phyloP scores from a whole-genome alignment of 2,888 invertebrate genomes.

The Corbicula japonica region DNA sequence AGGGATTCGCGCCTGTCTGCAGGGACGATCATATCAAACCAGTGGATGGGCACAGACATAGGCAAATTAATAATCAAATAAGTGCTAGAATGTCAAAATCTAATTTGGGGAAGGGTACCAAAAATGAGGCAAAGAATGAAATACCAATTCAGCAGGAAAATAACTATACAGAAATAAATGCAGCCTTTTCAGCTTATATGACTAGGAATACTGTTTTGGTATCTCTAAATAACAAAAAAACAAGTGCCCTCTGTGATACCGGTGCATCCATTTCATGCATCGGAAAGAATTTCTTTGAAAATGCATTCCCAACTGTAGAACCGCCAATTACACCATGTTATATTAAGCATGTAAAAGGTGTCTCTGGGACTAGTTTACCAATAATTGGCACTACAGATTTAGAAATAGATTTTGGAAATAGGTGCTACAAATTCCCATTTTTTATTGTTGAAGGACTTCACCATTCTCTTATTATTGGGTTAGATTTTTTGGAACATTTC shows the following conservation, averaged over 20 bases:
- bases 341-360: slow-evolving; percentile 16
- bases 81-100: no score
- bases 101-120: no score
- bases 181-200: slow-evolving; percentile 38
- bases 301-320: slow-evolving; percentile 8
- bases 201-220: slow-evolving; percentile 27
- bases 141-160: not conserved
- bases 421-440: not conserved
- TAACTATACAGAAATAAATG: slow-evolving; percentile 38
- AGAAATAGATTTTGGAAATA: slow-evolving; percentile 15
- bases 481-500: slow-evolving; percentile 50
- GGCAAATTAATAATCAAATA: no score
- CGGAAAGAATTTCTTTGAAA: slow-evolving; percentile 21
- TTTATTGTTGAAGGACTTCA: slow-evolving; percentile 36
- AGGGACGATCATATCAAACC: no score
- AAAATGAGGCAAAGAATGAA: no score
- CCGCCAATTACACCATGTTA: slow-evolving; percentile 6
- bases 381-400: not conserved
- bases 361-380: slow-evolving; percentile 13
- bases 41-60: no score
- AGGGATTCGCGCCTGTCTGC: no score
- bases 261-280: slow-evolving; percentile 34
- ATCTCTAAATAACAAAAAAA: slow-evolving; percentile 3
- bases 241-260: slow-evolving; percentile 27
- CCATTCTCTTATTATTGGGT: slow-evolving; percentile 56